Evolutionary conservation across 2,888 invertebrate genomes (phyloP), one percentile per base, ranked within the genome.

Genomic region (Megalurothrips usitatus): DNA sequence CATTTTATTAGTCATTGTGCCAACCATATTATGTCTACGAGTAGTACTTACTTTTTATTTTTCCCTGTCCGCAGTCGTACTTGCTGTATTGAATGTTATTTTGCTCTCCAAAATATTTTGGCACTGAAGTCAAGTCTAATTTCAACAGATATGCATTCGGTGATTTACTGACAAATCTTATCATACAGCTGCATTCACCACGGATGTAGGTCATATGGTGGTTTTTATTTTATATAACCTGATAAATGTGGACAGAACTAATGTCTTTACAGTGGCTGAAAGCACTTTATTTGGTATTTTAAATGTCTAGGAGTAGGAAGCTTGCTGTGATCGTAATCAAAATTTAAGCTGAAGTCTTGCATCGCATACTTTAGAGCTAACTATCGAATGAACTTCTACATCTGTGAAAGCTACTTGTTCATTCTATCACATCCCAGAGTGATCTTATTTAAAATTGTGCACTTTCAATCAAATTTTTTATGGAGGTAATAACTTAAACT

Each of bases 1-100:
- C 58, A 17, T 4, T 14, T 58, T 58, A 58, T 58, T 58, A 12
- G 58, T 58, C 58, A 58, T 58, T 81, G 68, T 79, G 49, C 47
- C 63, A 79, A 81, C 47, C 48, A 43, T 26, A 78, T 49, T 52
- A 10, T 47, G 68, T 26, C 79, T 79, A 23, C n/a, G 43, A 34
- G 68, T 81, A 52, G 79, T 81, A 52, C 28, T 79, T 43, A 43
- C 34, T 43, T 43, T n/a, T 58, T 83, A 85, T 84, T 84, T 83
- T 83, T 43, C 34, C 34, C 83, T 85, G 85, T 86, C 83, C 83
- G 83, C 84, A 79, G 26, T 43, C 6, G 34, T 43, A 43, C 34
- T 43, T 4, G 34, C 6, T 43, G 34, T 43, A 43, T 43, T 43
- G 34, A 43, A 43, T 43, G 34, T 43, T 43, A 6, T 58, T 14